Base-by-base conservation (phyloP, 2,113 vertebrate genomes). In the Microcebus tavaratra region DNA sequence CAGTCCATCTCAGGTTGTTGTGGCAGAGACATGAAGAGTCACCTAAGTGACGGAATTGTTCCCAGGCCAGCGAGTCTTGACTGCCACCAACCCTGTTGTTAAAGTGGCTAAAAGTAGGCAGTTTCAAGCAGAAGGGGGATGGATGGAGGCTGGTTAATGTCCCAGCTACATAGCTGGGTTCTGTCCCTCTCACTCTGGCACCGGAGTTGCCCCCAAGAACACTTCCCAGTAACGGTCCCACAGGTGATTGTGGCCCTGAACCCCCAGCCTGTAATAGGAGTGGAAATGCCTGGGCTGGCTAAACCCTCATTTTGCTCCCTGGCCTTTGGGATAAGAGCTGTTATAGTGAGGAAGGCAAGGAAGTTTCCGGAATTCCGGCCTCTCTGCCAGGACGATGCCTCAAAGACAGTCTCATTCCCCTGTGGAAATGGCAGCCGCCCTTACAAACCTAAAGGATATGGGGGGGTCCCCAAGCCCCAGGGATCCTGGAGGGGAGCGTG, bases 111-210 rank as follows among this genome's bases (percentile, higher is more conserved):
- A 65, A 90, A 78, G 18, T 25, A 34, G 76, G 45, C 39, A 18
- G 1, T 48, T 93, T 57, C 39, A 5, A 5, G 36, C 79, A 57
- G 92, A 55, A 91, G 18, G 48, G 48, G 70, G 29, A 1, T 34
- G 70, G n/a, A 1, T 18, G 18, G n/a, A 36, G 11, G 3, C 0
- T 45, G 70, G 88, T 5, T 10, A 50, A 13, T 8, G 72, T 4
- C 12, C n/a, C 23, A 3, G 0, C 39, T 5, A 34, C 1, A 5
- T 0, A 17, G 65, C 42, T 11, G 2, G 7, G 5, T 8, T 27
- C 13, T 4, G 21, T 25, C 55, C 13, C 36, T 25, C 48, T n/a
- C 10, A 8, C 75, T 48, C 15, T 12, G 3, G 23, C 2, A 2
- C 2, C 12, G 45, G 8, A 34, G 65, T 5, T 4, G 2, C 2